These are phyloP conservation scores for Lasaia peninsularis DNA, from an alignment of 1,140 invertebrate genomes.

Conservation along the genomic window DNA sequence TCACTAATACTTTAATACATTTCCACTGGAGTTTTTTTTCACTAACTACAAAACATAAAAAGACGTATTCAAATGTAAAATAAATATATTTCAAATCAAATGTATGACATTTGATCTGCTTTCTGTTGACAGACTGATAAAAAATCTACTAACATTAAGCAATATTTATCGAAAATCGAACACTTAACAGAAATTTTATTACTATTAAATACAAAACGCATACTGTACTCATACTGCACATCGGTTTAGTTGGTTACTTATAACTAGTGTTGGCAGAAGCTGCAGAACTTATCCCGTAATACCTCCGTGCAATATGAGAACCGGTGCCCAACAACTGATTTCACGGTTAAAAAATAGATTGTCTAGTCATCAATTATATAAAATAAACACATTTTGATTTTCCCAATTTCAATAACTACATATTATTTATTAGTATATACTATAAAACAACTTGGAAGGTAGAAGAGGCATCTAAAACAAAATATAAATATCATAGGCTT, in stretches of 20 bases:
- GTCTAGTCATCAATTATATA: conserved; percentile 58
- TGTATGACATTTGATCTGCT: conserved; percentile 76
- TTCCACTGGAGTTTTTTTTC: conserved; percentile 53
- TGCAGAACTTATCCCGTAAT: conserved; percentile 1
- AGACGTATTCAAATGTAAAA: conserved; percentile 73
- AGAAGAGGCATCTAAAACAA: conserved; percentile 60
- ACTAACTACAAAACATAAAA: conserved; percentile 75
- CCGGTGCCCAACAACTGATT: conserved; percentile 54
- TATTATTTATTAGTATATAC: conserved; percentile 65
- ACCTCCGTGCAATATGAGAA: conserved; percentile 48
- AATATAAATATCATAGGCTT: conserved; percentile 72
- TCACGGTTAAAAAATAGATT: conserved; percentile 62
- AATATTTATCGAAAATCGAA: conserved; percentile 73
- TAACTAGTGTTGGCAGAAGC: conserved; percentile 8
- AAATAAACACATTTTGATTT: conserved; percentile 57
- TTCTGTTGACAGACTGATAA: conserved; percentile 71
- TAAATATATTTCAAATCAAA: conserved; percentile 77
- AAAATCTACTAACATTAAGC: conserved; percentile 75
- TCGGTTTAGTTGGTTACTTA: conserved; percentile 16
- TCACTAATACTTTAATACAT: conserved; percentile 56
- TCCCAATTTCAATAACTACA: conserved; percentile 59
- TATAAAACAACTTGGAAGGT: conserved; percentile 73
- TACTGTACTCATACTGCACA: conserved; percentile 44
- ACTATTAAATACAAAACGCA: conserved; percentile 68
- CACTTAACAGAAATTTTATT: conserved; percentile 71